A percentile compares a stretch with the other conserved stretches of the same genome.
Evolutionary conservation across 2,797 vertebrate genomes (phyloP).

Genomic region (Poliocrania exsul): DNA sequence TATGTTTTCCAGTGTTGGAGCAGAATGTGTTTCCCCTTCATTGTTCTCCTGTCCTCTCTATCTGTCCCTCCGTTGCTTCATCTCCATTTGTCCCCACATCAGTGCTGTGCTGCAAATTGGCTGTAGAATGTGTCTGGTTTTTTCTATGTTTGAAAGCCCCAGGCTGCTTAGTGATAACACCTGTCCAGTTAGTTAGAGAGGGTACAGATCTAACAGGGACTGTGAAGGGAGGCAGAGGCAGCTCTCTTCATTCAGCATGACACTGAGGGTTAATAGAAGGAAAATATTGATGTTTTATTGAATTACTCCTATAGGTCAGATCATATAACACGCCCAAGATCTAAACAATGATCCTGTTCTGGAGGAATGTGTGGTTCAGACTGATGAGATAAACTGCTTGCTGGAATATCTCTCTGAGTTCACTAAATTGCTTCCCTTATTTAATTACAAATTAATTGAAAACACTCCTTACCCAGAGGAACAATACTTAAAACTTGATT

Average conservation of each 20-base stretch:
- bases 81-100: background rate
- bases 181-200: conserved; percentile 27
- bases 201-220: background rate
- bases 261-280: conserved; percentile 76
- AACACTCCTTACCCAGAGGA: conserved; percentile 76
- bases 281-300: conserved; percentile 84
- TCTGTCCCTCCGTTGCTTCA: background rate
- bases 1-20: background rate
- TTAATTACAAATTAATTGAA: conserved; percentile 87
- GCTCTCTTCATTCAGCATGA: conserved; percentile 57
- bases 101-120: background rate
- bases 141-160: background rate
- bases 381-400: conserved; percentile 80
- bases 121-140: background rate
- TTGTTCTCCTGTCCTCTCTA: background rate
- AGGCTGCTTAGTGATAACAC: conserved; percentile 39
- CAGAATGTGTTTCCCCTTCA: background rate
- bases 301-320: conserved; percentile 80
- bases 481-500: conserved; percentile 72
- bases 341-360: conserved; percentile 80
- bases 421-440: conserved; percentile 82
- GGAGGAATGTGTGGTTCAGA: conserved; percentile 79
- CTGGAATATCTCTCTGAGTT: conserved; percentile 75
- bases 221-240: conserved; percentile 46
- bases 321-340: conserved; percentile 76